These are phyloP conservation scores for Nemotelus nigrinus DNA, from an alignment of 2,888 invertebrate species.

Conservation along the genomic window DNA sequence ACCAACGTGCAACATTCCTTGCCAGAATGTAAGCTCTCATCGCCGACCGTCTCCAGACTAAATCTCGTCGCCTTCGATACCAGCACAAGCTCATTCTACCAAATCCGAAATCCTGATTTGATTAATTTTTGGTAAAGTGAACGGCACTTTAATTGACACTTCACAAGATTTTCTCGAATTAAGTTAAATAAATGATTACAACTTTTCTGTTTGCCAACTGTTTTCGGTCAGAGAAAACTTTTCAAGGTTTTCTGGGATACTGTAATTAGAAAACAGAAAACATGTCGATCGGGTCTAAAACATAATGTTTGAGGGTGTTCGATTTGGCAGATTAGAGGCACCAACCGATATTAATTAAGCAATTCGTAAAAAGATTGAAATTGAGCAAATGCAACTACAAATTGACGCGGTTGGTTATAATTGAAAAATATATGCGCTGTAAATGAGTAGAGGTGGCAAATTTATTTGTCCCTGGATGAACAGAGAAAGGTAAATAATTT, in stretches of 20 bases:
- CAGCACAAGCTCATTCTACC: no score
- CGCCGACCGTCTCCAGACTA: no score
- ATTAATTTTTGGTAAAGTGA: slow-evolving; percentile 31
- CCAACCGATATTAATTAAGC: slow-evolving; percentile 3
- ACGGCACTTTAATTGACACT: slow-evolving; percentile 31
- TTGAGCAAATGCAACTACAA: neutral
- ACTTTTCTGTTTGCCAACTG: slow-evolving; percentile 26
- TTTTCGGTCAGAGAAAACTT: neutral
- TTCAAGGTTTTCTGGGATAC: neutral
- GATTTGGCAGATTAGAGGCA: neutral
- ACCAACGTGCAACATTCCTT: no score
- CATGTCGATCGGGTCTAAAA: neutral
- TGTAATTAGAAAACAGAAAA: neutral
- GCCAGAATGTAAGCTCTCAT: no score
- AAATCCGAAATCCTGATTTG: slow-evolving; percentile 18
- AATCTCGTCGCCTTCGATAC: no score
- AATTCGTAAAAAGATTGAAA: neutral
- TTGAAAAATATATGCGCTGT: slow-evolving; percentile 5
- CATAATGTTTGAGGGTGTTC: neutral
- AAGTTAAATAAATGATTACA: slow-evolving; percentile 34
- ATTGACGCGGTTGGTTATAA: slow-evolving; percentile 15
- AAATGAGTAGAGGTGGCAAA: neutral
- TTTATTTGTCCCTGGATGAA: no score
- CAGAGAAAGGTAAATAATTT: no score
- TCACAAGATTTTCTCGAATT: slow-evolving; percentile 17